A percentile compares a stretch with the other conserved stretches of the same genome.
phyloP scores from a whole-genome alignment of 37 sponge, comb jelly and placozoan species.

The Bolinopsis microptera region DNA sequence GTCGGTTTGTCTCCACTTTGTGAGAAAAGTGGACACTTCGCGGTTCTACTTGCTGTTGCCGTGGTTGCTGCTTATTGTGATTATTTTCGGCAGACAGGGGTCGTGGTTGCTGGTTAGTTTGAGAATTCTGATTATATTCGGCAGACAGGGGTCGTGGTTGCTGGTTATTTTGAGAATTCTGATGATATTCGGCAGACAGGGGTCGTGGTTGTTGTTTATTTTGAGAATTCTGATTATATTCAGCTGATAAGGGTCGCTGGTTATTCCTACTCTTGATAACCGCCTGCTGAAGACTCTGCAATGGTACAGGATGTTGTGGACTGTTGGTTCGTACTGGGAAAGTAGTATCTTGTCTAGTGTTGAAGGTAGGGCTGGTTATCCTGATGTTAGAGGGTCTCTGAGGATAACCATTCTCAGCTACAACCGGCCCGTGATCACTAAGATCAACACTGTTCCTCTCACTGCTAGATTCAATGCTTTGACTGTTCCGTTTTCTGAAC shows the following conservation, averaged over 20 bases:
- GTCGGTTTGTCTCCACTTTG: not conserved
- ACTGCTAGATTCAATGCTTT: not conserved
- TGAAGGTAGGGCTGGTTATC: not conserved
- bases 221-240: not conserved
- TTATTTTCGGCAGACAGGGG: not conserved
- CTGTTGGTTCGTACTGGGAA: not conserved
- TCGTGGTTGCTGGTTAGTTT: not conserved
- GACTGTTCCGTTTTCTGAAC: conserved; percentile 10
- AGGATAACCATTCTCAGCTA: not conserved
- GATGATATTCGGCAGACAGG: not conserved
- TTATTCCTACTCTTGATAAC: not conserved
- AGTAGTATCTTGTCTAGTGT: not conserved
- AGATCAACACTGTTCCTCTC: not conserved
- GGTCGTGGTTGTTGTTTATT: not conserved
- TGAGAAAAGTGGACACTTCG: not conserved
- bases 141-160: not conserved
- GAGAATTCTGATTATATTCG: not conserved
- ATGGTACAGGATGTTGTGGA: not conserved
- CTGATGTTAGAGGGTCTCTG: not conserved
- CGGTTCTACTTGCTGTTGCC: too few species aligned
- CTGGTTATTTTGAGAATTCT: not conserved
- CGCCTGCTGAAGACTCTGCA: not conserved
- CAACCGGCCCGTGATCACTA: not conserved
- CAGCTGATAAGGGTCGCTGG: not conserved
- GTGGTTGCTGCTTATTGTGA: not conserved